phyloP scores from a whole-genome alignment of 1,140 invertebrate species.

The Mylabris phalerata region DNA sequence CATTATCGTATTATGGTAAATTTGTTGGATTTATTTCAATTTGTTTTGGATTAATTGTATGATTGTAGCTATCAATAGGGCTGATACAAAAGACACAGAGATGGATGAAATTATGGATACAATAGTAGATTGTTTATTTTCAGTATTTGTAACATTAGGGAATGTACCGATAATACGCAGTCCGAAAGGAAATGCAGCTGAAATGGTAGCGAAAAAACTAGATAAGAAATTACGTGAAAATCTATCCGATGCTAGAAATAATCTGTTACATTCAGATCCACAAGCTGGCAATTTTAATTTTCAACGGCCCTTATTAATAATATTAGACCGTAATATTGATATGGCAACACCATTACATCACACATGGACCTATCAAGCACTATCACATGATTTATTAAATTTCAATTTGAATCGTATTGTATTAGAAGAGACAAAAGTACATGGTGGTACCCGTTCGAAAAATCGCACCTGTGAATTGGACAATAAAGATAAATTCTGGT shows the following conservation, averaged over 20 bases:
- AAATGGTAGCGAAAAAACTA: conserved; percentile 95
- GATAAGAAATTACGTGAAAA: conserved; percentile 97
- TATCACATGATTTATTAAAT: conserved; percentile 92
- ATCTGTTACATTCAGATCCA: conserved; percentile 84
- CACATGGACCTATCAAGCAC: conserved; percentile 98
- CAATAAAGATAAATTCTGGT: conserved; percentile 86
- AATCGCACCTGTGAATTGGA: conserved; percentile 88
- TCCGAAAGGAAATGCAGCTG: conserved; percentile 93
- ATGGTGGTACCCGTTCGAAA: conserved; percentile 57
- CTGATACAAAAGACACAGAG: conserved; percentile 91
- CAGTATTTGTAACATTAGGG: conserved; percentile 92
- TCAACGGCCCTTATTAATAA: conserved; percentile 84
- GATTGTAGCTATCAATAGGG: conserved; percentile 83
- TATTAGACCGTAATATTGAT: conserved; percentile 93
- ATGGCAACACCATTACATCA: conserved; percentile 97
- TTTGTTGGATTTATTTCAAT: conserved; percentile 17
- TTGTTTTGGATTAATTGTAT: conserved; percentile 17
- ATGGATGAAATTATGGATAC: conserved; percentile 92
- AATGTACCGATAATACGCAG: conserved; percentile 90
- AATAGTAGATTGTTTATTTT: conserved; percentile 95
- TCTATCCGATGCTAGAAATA: conserved; percentile 92
- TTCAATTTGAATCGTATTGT: conserved; percentile 82
- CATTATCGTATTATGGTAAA: conserved; percentile 87
- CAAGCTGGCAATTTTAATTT: conserved; percentile 77
- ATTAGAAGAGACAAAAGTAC: conserved; percentile 60